Evolutionary conservation across 1,140 invertebrate genomes (phyloP).

Genomic region (Tetramorium parvispinum): DNA sequence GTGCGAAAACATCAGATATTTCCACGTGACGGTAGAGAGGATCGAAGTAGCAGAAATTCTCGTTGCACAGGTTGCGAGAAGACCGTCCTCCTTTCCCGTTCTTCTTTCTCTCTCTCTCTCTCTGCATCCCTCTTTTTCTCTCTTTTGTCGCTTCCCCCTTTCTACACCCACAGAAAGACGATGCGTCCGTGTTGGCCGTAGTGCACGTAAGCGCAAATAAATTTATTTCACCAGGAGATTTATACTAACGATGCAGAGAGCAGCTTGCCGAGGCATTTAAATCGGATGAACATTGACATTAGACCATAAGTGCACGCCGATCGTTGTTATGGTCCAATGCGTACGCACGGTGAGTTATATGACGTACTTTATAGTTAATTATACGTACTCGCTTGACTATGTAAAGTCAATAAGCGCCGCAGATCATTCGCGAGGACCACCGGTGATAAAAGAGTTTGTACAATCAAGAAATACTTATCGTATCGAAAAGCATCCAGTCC

Average conservation of each 20-base stretch:
- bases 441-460: background rate
- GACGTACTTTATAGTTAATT: slow-evolving; percentile 40
- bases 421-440: background rate
- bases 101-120: background rate
- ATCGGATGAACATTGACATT: slow-evolving; percentile 62
- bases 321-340: slow-evolving; percentile 25
- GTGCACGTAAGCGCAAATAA: slow-evolving; percentile 51
- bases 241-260: slow-evolving; percentile 53
- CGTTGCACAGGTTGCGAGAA: slow-evolving; percentile 52
- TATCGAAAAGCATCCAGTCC: background rate
- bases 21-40: slow-evolving; percentile 23
- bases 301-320: slow-evolving; percentile 47
- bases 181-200: slow-evolving; percentile 1
- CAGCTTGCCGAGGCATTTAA: slow-evolving; percentile 56
- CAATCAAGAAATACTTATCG: background rate
- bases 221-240: slow-evolving; percentile 62
- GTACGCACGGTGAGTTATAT: background rate
- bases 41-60: slow-evolving; percentile 66
- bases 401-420: slow-evolving; percentile 32
- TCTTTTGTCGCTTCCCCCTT: background rate
- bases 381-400: slow-evolving; percentile 7
- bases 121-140: background rate
- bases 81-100: slow-evolving; percentile 64
- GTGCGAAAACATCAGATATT: background rate
- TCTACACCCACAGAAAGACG: background rate